Evolutionary conservation across 2,797 vertebrate species (phyloP), one percentile per base, ranked within the genome.

Genomic region (Protonibea diacanthus): DNA sequence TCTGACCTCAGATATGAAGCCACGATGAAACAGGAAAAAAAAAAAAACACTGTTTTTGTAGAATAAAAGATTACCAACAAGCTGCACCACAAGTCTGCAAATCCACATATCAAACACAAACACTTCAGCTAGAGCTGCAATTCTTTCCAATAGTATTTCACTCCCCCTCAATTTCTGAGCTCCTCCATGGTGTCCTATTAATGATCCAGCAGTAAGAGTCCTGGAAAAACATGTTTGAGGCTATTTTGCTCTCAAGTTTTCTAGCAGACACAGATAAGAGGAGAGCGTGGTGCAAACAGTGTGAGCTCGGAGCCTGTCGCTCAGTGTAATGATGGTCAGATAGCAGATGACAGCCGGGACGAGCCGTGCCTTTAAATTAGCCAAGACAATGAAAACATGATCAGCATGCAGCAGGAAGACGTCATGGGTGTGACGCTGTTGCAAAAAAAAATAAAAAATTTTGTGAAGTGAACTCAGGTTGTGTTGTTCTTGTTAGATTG

Each of bases 391-490:
- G 61, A 65, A 70, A 79, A 60, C 59, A 71, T 82, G 67, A 80
- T 78, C 81, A 73, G 74, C 86, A 88, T 87, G 86, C 91, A 53
- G 71, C 25, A 52, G 8, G 52, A 68, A 29, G 72, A 63, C 7
- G 14, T 53, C 44, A 17, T 72, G 60, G 68, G 55, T 47, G 18
- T 53, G 42, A 78, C 25, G 55, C 42, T 53, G 49, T 25, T 14
- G 33, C 69, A 73, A 70, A 33, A 33, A 33, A 33, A 40, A 63
- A n/a, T n/a, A 29, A 29, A 6, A 27, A 40, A 63, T 81, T 86
- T 84, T 86, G 86, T 89, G 85, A 87, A 82, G 20, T 78, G 87
- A 68, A 80, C 29, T 64, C 29, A 51, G 9, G 63, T 38, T 5
- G 57, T 45, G 42, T 18, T n/a, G 21, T 7, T 38, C 33, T 8